Evolutionary conservation across 2,888 invertebrate genomes (phyloP).

Genomic region (Urechis unicinctus): DNA sequence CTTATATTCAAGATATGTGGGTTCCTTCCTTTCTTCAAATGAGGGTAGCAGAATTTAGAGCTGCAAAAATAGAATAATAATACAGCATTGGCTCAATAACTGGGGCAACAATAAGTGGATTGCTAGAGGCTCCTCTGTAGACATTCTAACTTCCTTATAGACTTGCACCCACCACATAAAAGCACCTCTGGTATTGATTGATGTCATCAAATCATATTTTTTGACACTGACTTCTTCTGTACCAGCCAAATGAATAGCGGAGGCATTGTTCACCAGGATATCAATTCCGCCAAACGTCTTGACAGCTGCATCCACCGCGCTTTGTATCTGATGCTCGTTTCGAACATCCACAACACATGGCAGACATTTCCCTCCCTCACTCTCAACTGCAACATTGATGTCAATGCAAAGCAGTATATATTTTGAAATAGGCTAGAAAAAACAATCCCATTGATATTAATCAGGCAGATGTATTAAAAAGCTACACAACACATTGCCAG

Average conservation of each 20-base stretch:
- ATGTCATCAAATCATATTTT: slow-evolving; percentile 87
- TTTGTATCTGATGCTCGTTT: slow-evolving; percentile 63
- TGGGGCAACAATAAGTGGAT: too few relatives aligned
- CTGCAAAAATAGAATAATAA: slow-evolving; percentile 58
- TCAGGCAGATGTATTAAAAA: too few relatives aligned
- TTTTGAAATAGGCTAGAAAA: too few relatives aligned
- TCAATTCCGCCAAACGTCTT: slow-evolving; percentile 91
- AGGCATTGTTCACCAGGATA: slow-evolving; percentile 87
- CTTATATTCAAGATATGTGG: slow-evolving; percentile 88
- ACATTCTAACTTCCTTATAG: too few relatives aligned
- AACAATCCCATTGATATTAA: too few relatives aligned
- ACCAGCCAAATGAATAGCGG: slow-evolving; percentile 70
- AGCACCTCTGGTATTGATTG: slow-evolving; percentile 84
- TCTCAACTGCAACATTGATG: too few relatives aligned
- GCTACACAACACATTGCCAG: neutral
- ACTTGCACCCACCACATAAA: slow-evolving; percentile 74
- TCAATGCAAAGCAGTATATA: too few relatives aligned
- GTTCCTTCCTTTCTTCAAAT: slow-evolving; percentile 74
- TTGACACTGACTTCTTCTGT: slow-evolving; percentile 73
- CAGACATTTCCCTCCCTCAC: slow-evolving; percentile 75
- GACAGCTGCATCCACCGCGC: slow-evolving; percentile 57
- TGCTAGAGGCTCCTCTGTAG: too few relatives aligned
- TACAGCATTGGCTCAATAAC: too few relatives aligned
- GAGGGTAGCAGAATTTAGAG: slow-evolving; percentile 79
- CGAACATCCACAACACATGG: slow-evolving; percentile 84